Evolutionary conservation across 2,888 invertebrate species (phyloP), one percentile per base, ranked within the genome.

Genomic region (Diabrotica balteata): DNA sequence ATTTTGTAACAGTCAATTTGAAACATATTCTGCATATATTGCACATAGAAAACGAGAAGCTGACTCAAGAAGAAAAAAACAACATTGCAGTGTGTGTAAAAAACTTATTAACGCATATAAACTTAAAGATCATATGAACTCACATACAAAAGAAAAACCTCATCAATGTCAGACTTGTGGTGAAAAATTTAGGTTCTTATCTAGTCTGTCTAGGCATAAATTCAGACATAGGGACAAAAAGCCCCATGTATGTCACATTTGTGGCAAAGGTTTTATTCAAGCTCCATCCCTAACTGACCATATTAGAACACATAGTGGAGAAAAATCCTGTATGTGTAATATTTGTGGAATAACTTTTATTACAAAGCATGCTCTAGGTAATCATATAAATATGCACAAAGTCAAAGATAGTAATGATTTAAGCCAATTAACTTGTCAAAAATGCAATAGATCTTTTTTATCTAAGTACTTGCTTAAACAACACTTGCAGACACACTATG

Each of bases 331-430:
- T 63, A 69, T 68, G 42, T 76, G 74, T 54, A 63, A 67, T 64
- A 43, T 73, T 50, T 73, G 73, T 60, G 79, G 86, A 84, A 86
- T 69, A 64, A 66, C 51, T 54, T 75, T 75, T 58, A 82, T 85
- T 22, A 71, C 71, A 8, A 71, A 73, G 63, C 73, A 73, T 55
- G 57, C 71, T 52, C 51, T 73, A 63, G 65, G 66, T 8, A 71
- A 73, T 50, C 73, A 73, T 58, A 69, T 71, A 10, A 64, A 69
- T 44, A 64, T 54, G 57, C 73, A 73, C 57, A 69, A 67, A 71
- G 59, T 60, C 50, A 64, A 67, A 46, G 59, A 58, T 58, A 52
- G 64, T 22, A 50, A 42, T 17, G 57, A 59, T 49, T 60, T 51
- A 17, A 61, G 43, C 57, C 49, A 61, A 46, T 66, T 69, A 11